phyloP scores from a whole-genome alignment of 1,140 invertebrate genomes.

The Atta cephalotes region DNA sequence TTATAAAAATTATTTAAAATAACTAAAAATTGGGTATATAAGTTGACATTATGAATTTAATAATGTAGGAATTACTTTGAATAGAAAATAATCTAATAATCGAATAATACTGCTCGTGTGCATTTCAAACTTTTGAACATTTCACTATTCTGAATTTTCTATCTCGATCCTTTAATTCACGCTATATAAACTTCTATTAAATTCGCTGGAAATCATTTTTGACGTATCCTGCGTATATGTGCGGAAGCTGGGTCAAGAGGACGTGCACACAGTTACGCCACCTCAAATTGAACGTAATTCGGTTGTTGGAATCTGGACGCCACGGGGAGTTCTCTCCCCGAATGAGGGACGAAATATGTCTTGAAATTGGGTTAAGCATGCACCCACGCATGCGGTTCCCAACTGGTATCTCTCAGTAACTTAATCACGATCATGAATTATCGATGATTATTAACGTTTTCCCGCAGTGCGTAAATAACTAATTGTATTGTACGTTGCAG shows the following conservation, averaged over 20 bases:
- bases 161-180: neutral
- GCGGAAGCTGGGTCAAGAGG: slow-evolving; percentile 40
- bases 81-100: slow-evolving; percentile 18
- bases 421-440: slow-evolving; percentile 33
- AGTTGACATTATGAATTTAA: no score
- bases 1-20: no score
- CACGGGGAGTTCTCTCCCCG: slow-evolving; percentile 30
- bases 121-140: neutral
- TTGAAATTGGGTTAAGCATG: slow-evolving; percentile 68
- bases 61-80: neutral
- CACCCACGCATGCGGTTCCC: neutral
- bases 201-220: slow-evolving; percentile 30
- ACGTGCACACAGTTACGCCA: slow-evolving; percentile 49
- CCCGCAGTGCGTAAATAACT: neutral
- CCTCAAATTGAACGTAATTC: slow-evolving; percentile 68
- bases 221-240: neutral
- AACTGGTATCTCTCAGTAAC: neutral
- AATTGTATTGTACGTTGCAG: neutral
- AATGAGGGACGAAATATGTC: slow-evolving; percentile 49
- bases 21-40: no score
- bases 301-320: slow-evolving; percentile 55
- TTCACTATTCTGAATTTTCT: neutral
- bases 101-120: neutral
- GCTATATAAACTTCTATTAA: slow-evolving; percentile 18
- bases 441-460: slow-evolving; percentile 13